phyloP scores from a whole-genome alignment of 2,113 vertebrate species.

The Herpetotheres cachinnans region DNA sequence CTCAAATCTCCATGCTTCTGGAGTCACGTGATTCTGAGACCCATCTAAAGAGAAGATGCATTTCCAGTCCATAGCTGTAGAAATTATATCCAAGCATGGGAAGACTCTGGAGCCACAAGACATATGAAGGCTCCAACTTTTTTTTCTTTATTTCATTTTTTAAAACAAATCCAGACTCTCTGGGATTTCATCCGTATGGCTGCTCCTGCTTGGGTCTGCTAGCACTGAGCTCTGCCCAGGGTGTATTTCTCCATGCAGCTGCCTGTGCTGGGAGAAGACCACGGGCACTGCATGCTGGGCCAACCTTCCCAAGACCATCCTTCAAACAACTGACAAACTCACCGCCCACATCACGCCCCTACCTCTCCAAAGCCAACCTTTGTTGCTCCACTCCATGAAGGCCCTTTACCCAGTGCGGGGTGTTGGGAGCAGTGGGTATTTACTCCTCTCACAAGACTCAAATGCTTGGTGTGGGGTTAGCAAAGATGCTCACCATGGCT shows the following conservation, averaged over 20 bases:
- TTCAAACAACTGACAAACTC: background rate
- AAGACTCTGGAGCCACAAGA: background rate
- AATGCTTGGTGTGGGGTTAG: background rate
- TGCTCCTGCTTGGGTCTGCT: background rate
- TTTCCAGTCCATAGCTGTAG: background rate
- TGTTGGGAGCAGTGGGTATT: background rate
- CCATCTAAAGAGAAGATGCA: background rate
- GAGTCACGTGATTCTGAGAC: background rate
- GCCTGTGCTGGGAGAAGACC: background rate
- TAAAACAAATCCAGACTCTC: background rate
- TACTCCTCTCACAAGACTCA: background rate
- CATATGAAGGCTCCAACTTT: background rate
- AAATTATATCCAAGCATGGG: background rate
- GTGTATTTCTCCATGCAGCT: background rate
- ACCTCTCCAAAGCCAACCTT: background rate
- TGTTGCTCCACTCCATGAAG: background rate
- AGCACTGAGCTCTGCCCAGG: background rate
- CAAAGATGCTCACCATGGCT: background rate
- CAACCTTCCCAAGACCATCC: background rate
- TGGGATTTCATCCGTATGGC: background rate
- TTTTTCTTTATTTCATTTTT: background rate
- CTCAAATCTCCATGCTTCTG: background rate
- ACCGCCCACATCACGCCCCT: accelerated
- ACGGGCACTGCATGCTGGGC: background rate
- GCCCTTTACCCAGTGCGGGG: background rate